Percentiles rank a stretch among this genome's conserved stretches.
phyloP scores from a whole-genome alignment of 2,113 vertebrate genomes.

The Triplophysa siluroides region DNA sequence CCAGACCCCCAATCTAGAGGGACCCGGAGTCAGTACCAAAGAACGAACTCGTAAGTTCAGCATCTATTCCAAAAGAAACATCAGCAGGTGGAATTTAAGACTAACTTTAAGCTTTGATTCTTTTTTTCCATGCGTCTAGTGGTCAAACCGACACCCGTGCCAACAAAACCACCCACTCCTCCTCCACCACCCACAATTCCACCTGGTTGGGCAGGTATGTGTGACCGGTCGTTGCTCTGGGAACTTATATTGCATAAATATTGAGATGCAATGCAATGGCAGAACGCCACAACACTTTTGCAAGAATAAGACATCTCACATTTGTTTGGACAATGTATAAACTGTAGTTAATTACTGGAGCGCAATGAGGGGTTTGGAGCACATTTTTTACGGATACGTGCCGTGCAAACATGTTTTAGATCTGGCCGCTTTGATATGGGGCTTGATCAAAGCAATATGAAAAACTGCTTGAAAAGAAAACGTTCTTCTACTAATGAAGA shows the following conservation, averaged over 20 bases:
- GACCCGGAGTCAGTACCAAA: constrained; percentile 82
- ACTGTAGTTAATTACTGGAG: constrained; percentile 7
- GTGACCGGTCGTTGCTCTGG: not conserved
- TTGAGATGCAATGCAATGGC: too few species aligned
- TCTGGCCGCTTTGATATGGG: constrained; percentile 6
- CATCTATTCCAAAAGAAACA: not conserved
- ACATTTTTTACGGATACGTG: not conserved
- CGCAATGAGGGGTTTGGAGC: not conserved
- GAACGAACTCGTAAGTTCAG: constrained; percentile 82
- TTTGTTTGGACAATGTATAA: too few species aligned
- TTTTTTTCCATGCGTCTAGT: constrained; percentile 67
- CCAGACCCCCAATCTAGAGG: constrained; percentile 95
- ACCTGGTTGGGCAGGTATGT: constrained; percentile 88
- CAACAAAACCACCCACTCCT: constrained; percentile 87
- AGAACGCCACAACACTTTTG: too few species aligned
- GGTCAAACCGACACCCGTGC: constrained; percentile 87
- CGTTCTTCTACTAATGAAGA: constrained; percentile 20
- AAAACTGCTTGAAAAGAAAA: not conserved
- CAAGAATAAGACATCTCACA: too few species aligned
- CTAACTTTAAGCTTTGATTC: not conserved
- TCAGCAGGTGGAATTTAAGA: not conserved
- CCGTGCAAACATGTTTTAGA: not conserved
- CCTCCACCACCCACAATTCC: constrained; percentile 93
- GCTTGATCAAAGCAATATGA: constrained; percentile 16
- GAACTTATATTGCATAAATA: not conserved